Percentiles rank a stretch among this genome's conserved stretches.
Evolutionary conservation across 1,140 invertebrate species (phyloP).

Genomic region (Meloidogyne floridensis): DNA sequence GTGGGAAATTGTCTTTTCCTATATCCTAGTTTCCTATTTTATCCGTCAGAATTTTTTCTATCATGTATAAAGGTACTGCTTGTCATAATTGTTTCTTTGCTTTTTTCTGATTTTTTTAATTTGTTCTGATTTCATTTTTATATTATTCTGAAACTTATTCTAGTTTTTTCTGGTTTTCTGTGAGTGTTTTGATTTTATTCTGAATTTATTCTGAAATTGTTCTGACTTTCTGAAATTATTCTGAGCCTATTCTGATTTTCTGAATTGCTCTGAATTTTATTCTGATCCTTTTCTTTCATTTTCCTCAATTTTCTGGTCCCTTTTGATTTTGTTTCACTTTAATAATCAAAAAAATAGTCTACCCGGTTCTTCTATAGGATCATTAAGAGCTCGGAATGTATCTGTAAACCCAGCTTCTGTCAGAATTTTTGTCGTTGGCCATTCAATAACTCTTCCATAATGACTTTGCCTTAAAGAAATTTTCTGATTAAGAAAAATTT

Average conservation of each 20-base stretch:
- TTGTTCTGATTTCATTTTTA: neutral
- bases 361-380: conserved; percentile 21
- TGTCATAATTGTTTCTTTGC: no score
- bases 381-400: conserved; percentile 31
- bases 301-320: no score
- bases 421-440: conserved; percentile 38
- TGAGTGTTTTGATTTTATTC: neutral
- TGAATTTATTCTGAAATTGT: neutral
- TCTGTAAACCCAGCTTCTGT: conserved; percentile 20
- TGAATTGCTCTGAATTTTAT: neutral
- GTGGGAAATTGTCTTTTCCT: no score
- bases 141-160: neutral
- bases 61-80: no score
- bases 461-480: conserved; percentile 22
- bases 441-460: conserved; percentile 28
- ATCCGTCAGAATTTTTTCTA: no score
- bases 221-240: neutral
- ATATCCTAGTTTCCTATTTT: no score
- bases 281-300: no score
- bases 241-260: neutral
- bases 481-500: neutral
- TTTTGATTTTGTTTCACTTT: neutral
- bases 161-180: neutral
- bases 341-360: neutral
- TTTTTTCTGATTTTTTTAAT: no score